A percentile compares a stretch with the other conserved stretches of the same genome.
Evolutionary conservation across 2,888 invertebrate species (phyloP).

Genomic region (Torymus aiolomorphi): DNA sequence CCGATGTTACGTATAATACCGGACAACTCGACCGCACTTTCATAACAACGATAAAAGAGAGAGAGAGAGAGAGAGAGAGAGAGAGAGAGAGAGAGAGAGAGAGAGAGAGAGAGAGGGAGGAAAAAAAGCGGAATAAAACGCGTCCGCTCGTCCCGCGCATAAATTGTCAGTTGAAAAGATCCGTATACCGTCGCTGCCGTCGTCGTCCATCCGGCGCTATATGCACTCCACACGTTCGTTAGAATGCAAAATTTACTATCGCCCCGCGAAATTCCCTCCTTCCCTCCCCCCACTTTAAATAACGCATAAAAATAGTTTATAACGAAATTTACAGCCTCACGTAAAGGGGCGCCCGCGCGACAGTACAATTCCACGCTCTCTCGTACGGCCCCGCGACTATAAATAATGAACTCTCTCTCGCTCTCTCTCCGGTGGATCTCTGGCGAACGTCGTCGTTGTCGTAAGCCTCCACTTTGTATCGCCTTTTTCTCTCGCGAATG

Average conservation of each 20-base stretch:
- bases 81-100: neutral
- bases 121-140: neutral
- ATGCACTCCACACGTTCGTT: neutral
- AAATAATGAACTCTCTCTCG: conserved; percentile 67
- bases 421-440: conserved; percentile 4
- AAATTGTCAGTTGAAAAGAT: neutral
- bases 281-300: conserved; percentile 17
- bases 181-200: neutral
- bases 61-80: neutral
- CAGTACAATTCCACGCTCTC: conserved; percentile 60
- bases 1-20: neutral
- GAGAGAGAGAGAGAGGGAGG: neutral
- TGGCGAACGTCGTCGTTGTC: too few species aligned
- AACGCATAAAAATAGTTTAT: conserved; percentile 49
- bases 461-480: conserved; percentile 64
- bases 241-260: neutral
- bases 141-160: neutral
- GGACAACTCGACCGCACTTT: too few species aligned
- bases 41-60: neutral
- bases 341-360: conserved; percentile 34
- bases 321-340: conserved; percentile 36
- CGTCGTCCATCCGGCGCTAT: neutral
- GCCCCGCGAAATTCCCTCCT: neutral
- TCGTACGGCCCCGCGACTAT: conserved; percentile 62
- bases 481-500: conserved; percentile 45